phyloP scores from a whole-genome alignment of 1,140 invertebrate genomes.

The Tribolium castaneum region DNA sequence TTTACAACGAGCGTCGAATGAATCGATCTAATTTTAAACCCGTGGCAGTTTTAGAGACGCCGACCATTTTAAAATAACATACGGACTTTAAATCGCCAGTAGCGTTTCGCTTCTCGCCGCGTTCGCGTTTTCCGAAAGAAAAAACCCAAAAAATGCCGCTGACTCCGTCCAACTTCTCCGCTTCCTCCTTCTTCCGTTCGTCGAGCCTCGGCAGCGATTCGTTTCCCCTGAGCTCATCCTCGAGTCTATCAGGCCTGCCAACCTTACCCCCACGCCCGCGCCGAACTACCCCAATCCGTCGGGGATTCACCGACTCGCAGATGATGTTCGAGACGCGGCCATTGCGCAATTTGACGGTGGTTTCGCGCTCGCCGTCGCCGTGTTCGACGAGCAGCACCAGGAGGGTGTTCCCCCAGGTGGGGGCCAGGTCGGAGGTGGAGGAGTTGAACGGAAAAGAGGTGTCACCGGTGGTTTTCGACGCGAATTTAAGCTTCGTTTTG shows the following conservation, averaged over 20 bases:
- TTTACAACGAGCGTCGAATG: no score
- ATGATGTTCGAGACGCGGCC: conserved; percentile 53
- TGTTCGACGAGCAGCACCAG: conserved; percentile 63
- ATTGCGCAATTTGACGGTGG: conserved; percentile 50
- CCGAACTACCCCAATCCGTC: background rate
- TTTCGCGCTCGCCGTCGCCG: conserved; percentile 56
- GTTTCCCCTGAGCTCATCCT: conserved; percentile 10
- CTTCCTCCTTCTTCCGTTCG: conserved; percentile 4
- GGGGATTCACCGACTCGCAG: background rate
- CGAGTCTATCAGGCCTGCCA: conserved; percentile 27
- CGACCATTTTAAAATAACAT: conserved; percentile 21
- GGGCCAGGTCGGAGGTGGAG: conserved; percentile 66
- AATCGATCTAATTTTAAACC: conserved; percentile 47
- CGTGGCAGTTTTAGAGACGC: conserved; percentile 16
- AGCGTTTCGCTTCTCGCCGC: conserved; percentile 9
- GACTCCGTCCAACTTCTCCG: conserved; percentile 43
- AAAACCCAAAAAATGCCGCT: conserved; percentile 45
- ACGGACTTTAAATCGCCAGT: conserved; percentile 14
- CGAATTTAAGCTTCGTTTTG: conserved; percentile 81
- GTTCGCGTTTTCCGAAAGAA: background rate
- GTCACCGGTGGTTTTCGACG: conserved; percentile 82
- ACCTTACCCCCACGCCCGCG: background rate
- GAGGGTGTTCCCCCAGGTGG: conserved; percentile 74
- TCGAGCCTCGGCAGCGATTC: conserved; percentile 14
- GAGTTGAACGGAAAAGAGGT: conserved; percentile 74